These are phyloP conservation scores for Dascillus cervinus DNA, from an alignment of 2,888 invertebrate genomes.

Conservation along the genomic window DNA sequence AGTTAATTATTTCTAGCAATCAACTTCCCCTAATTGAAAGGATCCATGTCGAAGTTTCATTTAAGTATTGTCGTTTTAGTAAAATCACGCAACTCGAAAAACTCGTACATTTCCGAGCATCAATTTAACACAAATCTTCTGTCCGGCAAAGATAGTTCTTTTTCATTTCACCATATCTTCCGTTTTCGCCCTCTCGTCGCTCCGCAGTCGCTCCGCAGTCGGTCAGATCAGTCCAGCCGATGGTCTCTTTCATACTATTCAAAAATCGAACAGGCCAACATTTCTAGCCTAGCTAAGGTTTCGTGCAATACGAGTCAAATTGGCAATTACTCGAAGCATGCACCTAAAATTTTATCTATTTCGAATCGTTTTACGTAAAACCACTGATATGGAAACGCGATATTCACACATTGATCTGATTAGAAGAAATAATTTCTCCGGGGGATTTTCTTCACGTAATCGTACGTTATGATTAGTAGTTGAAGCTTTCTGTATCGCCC, in stretches of 20 bases:
- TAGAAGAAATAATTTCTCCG: too few species aligned
- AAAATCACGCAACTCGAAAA: too few species aligned
- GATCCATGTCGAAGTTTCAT: too few species aligned
- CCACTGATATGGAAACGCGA: too few species aligned
- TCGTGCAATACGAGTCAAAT: conserved; percentile 25
- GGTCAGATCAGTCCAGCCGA: conserved; percentile 5
- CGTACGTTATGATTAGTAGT: too few species aligned
- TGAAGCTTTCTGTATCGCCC: too few species aligned
- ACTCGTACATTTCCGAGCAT: conserved; percentile 7
- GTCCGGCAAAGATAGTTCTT: conserved; percentile 5
- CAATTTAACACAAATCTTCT: conserved; percentile 9
- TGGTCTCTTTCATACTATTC: neutral
- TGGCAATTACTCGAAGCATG: conserved; percentile 27
- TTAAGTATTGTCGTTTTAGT: too few species aligned
- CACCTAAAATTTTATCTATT: conserved; percentile 23
- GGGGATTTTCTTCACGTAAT: too few species aligned
- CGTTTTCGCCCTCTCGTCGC: neutral
- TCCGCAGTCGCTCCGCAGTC: neutral
- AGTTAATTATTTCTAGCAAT: too few species aligned
- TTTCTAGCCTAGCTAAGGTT: conserved; percentile 19
- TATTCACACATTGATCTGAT: too few species aligned
- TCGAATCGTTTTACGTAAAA: too few species aligned
- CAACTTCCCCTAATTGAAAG: too few species aligned
- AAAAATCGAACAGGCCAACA: conserved; percentile 8
- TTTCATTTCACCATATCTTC: neutral